phyloP scores from a whole-genome alignment of 2,888 invertebrate species.

The Epistrophe eligans region DNA sequence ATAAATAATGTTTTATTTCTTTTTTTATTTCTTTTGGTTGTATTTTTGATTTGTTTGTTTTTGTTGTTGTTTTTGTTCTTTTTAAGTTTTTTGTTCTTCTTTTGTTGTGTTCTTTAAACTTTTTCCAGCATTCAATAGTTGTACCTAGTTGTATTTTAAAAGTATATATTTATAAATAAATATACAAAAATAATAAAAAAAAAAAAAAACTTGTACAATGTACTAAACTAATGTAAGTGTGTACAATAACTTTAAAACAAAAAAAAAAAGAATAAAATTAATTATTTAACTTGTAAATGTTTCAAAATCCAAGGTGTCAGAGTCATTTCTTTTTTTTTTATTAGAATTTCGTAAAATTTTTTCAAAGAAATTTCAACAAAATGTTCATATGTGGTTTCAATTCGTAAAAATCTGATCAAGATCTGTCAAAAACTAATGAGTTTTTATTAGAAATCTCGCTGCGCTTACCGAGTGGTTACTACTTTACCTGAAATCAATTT shows the following conservation, averaged over 20 bases:
- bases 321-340: background rate
- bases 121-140: slow-evolving; percentile 51
- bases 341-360: background rate
- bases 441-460: no score
- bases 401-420: no score
- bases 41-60: slow-evolving; percentile 6
- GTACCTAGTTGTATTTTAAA: slow-evolving; percentile 45
- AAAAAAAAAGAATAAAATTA: slow-evolving; percentile 61
- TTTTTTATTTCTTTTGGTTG: slow-evolving; percentile 10
- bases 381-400: no score
- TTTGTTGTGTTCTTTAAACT: slow-evolving; percentile 22
- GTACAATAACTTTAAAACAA: slow-evolving; percentile 69
- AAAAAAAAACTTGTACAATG: slow-evolving; percentile 66
- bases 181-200: slow-evolving; percentile 45
- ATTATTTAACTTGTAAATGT: slow-evolving; percentile 76
- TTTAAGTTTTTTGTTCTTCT: slow-evolving; percentile 32
- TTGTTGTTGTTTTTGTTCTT: slow-evolving; percentile 37
- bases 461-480: no score
- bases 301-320: slow-evolving; percentile 41
- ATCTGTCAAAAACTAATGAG: no score
- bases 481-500: no score
- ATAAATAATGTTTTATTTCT: background rate
- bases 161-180: slow-evolving; percentile 69
- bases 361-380: background rate
- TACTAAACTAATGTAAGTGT: slow-evolving; percentile 74